Base-by-base conservation (phyloP, 2,797 vertebrate genomes). In the Hypotaenidia philippensis region DNA sequence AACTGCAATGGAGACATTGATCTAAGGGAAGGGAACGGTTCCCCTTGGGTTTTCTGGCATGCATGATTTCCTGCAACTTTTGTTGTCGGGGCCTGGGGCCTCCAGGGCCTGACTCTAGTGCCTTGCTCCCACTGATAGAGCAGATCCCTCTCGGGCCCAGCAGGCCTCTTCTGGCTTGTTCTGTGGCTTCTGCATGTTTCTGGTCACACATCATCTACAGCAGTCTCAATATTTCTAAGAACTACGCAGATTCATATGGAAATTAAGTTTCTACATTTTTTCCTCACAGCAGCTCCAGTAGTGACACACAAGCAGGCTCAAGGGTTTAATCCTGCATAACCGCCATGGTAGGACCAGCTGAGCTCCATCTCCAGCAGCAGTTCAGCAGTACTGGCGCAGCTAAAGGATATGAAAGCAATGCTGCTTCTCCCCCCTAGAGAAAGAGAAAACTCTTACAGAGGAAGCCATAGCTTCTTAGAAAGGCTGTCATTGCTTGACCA, bases 401-500 rank as follows among this genome's bases (percentile, higher is more conserved):
- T 71, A 74, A 40, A 77, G 53, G 40, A 40, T 80, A 68, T 57
- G 32, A 82, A 83, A 93, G 59, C 34, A 50, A 10, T 14, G 34
- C 1, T 11, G 60, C 57, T 18, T 18, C 1, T 0, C 27, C 20
- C 40, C 10, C 20, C 45, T 9, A 15, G 44, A 10, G 47, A 79
- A 49, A 83, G 72, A 94, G 61, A 78, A 79, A 94, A 61, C 71
- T 77, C 27, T 85, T 31, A 29, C 0, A 40, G 50, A 75, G 76
- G 85, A 61, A 81, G 91, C 60, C 59, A 9, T 71, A 65, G 26
- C 45, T 93, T 32, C 34, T 90, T 74, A 74, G 65, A 56, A 71
- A 77, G 49, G 69, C 61, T 92, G 87, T 72, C 72, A 40, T 18
- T 69, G 72, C 84, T 81, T 93, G 90, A 68, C 65, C 84, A 93